Conservation (phyloP, 2,113 vertebrate species). For the Cryptotis parvus region DNA sequence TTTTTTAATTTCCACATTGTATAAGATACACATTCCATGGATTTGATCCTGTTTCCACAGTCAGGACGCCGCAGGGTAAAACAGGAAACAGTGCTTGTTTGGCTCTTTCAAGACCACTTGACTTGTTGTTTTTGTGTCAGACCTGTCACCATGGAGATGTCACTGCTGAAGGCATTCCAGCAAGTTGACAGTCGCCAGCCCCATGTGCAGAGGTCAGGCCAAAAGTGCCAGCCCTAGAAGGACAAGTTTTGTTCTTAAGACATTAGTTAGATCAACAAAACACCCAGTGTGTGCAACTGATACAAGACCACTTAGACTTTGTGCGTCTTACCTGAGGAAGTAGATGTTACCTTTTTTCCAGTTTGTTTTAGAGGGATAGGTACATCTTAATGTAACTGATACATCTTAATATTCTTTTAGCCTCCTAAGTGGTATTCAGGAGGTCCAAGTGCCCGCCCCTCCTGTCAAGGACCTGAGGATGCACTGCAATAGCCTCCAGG, state of each 20-base stretch:
- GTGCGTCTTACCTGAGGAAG: background rate
- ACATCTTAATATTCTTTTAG: too few species aligned
- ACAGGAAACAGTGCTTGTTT: background rate
- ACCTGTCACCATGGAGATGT: background rate
- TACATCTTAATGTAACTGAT: too few species aligned
- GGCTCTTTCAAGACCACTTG: background rate
- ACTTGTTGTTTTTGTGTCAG: background rate
- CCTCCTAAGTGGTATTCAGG: too few species aligned
- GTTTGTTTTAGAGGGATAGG: constrained; percentile 33
- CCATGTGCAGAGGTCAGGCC: background rate
- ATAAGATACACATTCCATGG: background rate
- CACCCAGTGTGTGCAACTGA: background rate
- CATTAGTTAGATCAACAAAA: background rate
- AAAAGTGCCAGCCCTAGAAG: background rate
- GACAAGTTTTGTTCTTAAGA: constrained; percentile 40
- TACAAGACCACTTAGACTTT: constrained; percentile 29
- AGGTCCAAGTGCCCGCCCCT: too few species aligned
- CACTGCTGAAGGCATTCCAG: background rate
- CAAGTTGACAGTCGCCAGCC: background rate
- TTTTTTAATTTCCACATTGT: background rate
- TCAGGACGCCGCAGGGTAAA: background rate
- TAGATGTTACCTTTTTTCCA: constrained; percentile 12
- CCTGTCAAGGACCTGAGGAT: too few species aligned
- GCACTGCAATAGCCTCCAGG: too few species aligned
- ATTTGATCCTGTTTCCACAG: background rate